Conservation (phyloP, 2,888 invertebrate species). For the Diarsia brunnea region DNA sequence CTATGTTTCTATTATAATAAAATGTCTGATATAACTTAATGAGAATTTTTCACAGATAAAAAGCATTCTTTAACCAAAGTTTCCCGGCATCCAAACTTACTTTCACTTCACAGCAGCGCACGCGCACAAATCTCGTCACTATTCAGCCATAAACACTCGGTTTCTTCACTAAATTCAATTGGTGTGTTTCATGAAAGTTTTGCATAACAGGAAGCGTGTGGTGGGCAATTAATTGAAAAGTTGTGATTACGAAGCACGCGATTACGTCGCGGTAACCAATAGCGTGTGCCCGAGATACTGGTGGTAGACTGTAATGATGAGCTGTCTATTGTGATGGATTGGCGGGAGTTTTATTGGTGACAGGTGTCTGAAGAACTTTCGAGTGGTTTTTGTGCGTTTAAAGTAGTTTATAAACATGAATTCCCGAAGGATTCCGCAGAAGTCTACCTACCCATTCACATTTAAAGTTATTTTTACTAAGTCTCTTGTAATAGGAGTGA, state of each 20-base stretch:
- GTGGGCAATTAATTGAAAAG: conserved; percentile 72
- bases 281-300: conserved; percentile 40
- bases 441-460: neutral
- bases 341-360: neutral
- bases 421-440: neutral
- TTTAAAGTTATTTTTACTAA: neutral
- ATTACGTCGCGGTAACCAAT: conserved; percentile 40
- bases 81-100: conserved; percentile 3
- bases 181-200: conserved; percentile 63
- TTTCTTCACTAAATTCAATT: conserved; percentile 47
- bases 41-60: conserved; percentile 18
- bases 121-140: neutral
- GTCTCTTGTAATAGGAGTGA: neutral
- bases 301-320: conserved; percentile 25
- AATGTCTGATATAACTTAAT: neutral
- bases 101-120: conserved; percentile 35
- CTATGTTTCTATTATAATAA: neutral
- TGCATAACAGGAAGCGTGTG: conserved; percentile 70
- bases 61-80: conserved; percentile 21
- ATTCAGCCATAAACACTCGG: conserved; percentile 26
- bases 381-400: neutral
- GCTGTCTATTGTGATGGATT: conserved; percentile 33
- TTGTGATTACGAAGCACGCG: conserved; percentile 62
- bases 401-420: neutral
- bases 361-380: neutral